Evolutionary conservation across 2,797 vertebrate species (phyloP), one percentile per base, ranked within the genome.

Genomic region (Hippoglossus hippoglossus): DNA sequence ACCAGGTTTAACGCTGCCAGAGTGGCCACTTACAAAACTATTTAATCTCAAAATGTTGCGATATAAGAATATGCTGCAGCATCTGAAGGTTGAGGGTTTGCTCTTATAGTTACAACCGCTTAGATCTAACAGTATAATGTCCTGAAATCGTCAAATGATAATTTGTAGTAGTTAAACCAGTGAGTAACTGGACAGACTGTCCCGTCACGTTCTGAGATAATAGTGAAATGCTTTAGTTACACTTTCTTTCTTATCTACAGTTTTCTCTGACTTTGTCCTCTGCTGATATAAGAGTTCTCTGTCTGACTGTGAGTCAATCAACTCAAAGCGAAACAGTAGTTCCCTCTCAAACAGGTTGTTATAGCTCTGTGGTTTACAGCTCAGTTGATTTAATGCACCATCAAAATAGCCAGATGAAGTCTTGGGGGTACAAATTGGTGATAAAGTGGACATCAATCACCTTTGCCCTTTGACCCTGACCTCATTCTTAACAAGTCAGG

Each of bases 321-420:
- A 6, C 13, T 63, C 36, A 67, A 53, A 78, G 51, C 49, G 67
- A 53, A 79, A 76, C 65, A 10, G n/a, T 49, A 18, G 12, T 25
- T 70, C 1, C 6, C 6, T 67, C 16, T 62, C 9, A 46, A 12
- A 19, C 13, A 22, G 24, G 9, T 5, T 0, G 5, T 9, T 1
- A 1, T 16, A 28, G 12, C 16, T 9, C 13, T 46, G 19, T 13
- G 19, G 11, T 44, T 53, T 12, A 79, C 63, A 3, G 15, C 18
- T 60, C 53, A 13, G 36, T 31, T 18, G 31, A 46, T 26, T 53
- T n/a, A 46, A 24, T 8, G 13, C 53, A 16, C 16, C 15, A 18
- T 44, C 16, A 22, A 44, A 55, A 31, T 11, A 44, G 13, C 3
- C 34, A 36, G n/a, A 34, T 6, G 28, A 49, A 12, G 15, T 39